These are phyloP conservation scores for Lethocerus indicus DNA, from an alignment of 1,140 invertebrate genomes.

Conservation along the genomic window DNA sequence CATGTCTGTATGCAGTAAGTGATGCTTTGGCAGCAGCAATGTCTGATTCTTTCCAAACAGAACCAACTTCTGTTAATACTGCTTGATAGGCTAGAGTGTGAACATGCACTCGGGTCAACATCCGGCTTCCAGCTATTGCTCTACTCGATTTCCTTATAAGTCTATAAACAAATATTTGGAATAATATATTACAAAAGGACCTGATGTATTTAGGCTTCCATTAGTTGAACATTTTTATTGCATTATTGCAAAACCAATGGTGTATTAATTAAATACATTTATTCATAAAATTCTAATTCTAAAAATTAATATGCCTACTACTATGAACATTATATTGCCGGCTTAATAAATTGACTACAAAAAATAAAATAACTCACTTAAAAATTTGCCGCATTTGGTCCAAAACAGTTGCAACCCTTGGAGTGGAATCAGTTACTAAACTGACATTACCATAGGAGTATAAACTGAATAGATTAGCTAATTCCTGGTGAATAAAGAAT, in stretches of 20 bases:
- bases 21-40: conserved; percentile 71
- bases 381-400: conserved; percentile 73
- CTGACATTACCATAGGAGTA: conserved; percentile 52
- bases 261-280: no score
- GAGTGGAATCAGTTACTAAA: conserved; percentile 58
- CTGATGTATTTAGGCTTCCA: no score
- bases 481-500: conserved; percentile 31
- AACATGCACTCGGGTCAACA: conserved; percentile 61
- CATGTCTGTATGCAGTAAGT: conserved; percentile 66
- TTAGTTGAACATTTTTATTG: no score
- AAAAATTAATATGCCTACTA: no score
- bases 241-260: no score
- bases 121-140: conserved; percentile 22
- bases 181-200: background rate
- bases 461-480: conserved; percentile 57
- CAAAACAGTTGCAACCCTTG: conserved; percentile 58
- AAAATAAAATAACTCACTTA: conserved; percentile 20
- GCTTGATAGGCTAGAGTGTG: conserved; percentile 79
- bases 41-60: conserved; percentile 54
- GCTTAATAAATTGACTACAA: background rate
- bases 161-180: conserved; percentile 1
- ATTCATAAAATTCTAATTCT: no score
- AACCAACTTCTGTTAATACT: conserved; percentile 49
- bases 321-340: no score
- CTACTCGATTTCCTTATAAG: conserved; percentile 9